Conservation (phyloP, 2,113 vertebrate species). For the Axis porcinus region DNA sequence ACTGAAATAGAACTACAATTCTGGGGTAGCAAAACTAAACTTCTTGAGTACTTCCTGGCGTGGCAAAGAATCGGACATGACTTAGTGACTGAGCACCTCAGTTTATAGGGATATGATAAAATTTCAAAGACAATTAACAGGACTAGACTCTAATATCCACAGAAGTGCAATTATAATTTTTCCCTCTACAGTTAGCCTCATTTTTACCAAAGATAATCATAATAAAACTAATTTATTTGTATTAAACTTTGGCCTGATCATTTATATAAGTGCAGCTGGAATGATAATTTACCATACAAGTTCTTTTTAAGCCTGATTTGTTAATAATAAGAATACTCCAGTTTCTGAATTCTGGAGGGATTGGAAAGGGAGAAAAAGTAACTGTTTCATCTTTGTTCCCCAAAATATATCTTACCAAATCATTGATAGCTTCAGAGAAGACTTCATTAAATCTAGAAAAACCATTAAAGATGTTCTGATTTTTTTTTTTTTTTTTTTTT, state of each 20-base stretch:
- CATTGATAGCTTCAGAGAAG: background rate
- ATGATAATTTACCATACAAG: background rate
- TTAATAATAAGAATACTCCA: background rate
- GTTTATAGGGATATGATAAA: background rate
- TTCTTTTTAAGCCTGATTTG: background rate
- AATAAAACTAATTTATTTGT: background rate
- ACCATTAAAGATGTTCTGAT: background rate
- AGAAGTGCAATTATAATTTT: background rate
- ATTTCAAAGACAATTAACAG: background rate
- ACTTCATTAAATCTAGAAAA: background rate
- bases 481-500: background rate
- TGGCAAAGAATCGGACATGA: background rate
- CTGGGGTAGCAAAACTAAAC: background rate
- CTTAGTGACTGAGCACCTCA: background rate
- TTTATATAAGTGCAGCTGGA: background rate
- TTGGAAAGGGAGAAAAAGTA: background rate
- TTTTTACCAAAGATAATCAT: background rate
- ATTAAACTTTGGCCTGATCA: background rate
- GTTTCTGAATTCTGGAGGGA: background rate
- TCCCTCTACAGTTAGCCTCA: background rate
- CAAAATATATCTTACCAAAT: background rate
- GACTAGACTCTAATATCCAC: background rate
- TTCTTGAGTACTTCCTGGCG: background rate
- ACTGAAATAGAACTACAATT: background rate
- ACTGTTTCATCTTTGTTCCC: background rate